phyloP scores from a whole-genome alignment of 2,113 vertebrate species.

The Caranx melampygus region DNA sequence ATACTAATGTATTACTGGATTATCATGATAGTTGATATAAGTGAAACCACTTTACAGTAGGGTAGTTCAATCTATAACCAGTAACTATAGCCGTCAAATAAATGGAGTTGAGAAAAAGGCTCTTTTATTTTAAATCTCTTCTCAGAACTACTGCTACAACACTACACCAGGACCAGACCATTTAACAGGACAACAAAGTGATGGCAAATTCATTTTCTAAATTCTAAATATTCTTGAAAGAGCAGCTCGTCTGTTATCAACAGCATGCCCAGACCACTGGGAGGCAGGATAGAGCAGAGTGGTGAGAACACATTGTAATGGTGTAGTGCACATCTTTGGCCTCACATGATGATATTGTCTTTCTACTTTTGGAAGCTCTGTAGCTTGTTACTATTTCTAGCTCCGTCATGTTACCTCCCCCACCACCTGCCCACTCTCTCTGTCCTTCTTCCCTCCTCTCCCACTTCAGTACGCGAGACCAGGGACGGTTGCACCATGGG shows the following conservation, averaged over 20 bases:
- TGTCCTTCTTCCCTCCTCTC: neutral
- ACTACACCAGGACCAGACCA: neutral
- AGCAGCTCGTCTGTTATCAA: neutral
- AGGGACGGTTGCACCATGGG: too few species aligned
- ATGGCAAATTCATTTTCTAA: neutral
- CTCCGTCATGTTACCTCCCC: neutral
- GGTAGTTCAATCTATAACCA: neutral
- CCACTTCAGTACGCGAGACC: neutral
- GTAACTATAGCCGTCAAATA: neutral
- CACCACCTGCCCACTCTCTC: neutral
- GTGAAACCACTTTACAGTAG: neutral
- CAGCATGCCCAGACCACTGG: conserved; percentile 21
- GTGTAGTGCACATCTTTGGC: neutral
- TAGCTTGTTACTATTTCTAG: neutral
- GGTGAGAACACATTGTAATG: conserved; percentile 6
- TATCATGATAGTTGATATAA: neutral
- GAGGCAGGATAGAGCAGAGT: conserved; percentile 13
- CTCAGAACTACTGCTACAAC: too few species aligned
- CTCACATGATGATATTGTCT: neutral
- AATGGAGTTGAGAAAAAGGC: neutral
- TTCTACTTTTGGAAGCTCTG: neutral
- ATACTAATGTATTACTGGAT: neutral
- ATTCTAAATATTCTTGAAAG: neutral
- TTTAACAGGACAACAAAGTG: neutral
- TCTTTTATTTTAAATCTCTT: too few species aligned